Conservation (phyloP, 2,888 invertebrate species). For the Hydropsyche betteni region DNA sequence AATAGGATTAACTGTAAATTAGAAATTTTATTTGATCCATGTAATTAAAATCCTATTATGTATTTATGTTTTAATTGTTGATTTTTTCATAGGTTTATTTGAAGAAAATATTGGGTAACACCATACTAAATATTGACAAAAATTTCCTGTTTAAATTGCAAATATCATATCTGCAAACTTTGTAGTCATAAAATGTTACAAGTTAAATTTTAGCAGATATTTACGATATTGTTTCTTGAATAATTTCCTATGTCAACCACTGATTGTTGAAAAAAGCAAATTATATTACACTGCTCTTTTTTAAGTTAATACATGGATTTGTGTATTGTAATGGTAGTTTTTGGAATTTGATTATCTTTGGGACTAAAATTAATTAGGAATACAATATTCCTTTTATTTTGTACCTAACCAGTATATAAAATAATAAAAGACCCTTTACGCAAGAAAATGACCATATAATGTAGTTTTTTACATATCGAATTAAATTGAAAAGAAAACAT, state of each 20-base stretch:
- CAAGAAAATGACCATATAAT: constrained; percentile 35
- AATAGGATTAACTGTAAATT: constrained; percentile 17
- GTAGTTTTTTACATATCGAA: constrained; percentile 45
- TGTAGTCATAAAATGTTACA: no score
- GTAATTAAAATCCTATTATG: constrained; percentile 30
- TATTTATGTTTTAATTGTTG: constrained; percentile 48
- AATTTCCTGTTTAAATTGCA: no score
- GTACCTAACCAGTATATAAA: constrained; percentile 22
- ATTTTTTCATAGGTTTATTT: constrained; percentile 51
- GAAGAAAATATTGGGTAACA: no score
- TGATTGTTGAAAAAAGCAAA: no score
- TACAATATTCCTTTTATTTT: constrained; percentile 25
- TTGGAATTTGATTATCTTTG: background rate
- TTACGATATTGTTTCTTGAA: no score
- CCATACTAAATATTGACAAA: no score
- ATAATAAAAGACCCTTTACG: constrained; percentile 2
- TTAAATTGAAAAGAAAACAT: background rate
- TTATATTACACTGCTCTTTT: background rate
- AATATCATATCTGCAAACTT: no score
- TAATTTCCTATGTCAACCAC: no score
- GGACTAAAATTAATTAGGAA: background rate
- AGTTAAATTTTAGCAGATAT: no score
- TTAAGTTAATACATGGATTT: background rate
- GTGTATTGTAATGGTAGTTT: background rate
- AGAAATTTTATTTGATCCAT: constrained; percentile 9